Base-by-base conservation (phyloP, 2,888 invertebrate species). In the Epinotia bilunana region DNA sequence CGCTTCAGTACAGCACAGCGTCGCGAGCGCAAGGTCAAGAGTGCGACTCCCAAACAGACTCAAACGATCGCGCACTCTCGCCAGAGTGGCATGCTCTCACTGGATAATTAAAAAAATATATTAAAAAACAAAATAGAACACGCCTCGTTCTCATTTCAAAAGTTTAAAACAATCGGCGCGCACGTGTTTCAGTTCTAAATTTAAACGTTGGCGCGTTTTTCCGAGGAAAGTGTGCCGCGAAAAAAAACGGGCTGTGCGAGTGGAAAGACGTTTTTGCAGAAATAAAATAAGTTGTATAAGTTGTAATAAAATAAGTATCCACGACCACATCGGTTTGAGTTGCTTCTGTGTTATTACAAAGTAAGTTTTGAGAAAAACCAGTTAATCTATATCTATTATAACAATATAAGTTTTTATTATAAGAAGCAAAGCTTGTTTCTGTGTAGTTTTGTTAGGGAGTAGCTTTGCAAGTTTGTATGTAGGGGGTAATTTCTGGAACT, bases 21-120 rank as follows among this genome's bases (percentile, higher is more conserved):
- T 84, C 82, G 77, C 76, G 18, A n/a, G 86, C 86, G 90, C 92
- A 93, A 94, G 94, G 94, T 94, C 93, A 94, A 91, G 91, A 91
- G 84, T 91, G 87, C 80, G 82, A 85, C 90, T 89, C 88, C 84
- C 85, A 88, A 88, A 89, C 92, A 91, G 90, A 90, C 88, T 85
- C 83, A 83, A 85, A 88, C 82, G 58, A n/a, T 46, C 58, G 69
- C 81, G 79, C 84, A 73, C 72, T 79, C 82, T 83, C 84, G 85
- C 86, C 86, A 85, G 87, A 80, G 88, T 85, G 86, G 87, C 89
- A 88, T 84, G 82, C 80, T 84, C 83, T 80, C 81, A 79, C 79
- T 77, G 73, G 70, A 74, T 63, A 77, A 78, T 77, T 79, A 68
- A 77, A 81, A 77, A 80, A 79, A 82, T 81, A 80, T 6, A 83